Conservation (phyloP, 2,888 invertebrate genomes). For the Andrena bucephala region DNA sequence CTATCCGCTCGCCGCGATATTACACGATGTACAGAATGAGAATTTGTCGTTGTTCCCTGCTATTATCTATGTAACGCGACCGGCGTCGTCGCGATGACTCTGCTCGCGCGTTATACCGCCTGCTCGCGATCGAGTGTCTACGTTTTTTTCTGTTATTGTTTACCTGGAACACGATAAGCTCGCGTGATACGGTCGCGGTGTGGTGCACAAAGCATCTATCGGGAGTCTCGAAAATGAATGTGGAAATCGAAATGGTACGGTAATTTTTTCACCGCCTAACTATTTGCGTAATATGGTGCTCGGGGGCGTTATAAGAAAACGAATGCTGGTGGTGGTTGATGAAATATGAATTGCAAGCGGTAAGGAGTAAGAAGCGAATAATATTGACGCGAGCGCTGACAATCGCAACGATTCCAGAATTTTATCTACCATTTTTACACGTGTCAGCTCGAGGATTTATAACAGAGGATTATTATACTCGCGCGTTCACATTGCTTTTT, state of each 20-base stretch:
- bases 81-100: background rate
- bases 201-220: background rate
- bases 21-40: background rate
- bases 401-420: background rate
- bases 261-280: background rate
- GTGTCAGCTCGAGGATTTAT: background rate
- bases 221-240: background rate
- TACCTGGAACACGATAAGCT: conserved; percentile 1
- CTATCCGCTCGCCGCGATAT: background rate
- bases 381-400: background rate
- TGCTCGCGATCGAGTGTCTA: background rate
- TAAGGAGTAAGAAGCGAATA: background rate
- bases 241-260: too few relatives aligned
- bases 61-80: background rate
- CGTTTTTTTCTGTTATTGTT: background rate
- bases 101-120: background rate
- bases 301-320: background rate
- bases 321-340: background rate
- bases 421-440: conserved; percentile 6
- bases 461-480: background rate
- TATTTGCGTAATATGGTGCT: background rate
- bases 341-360: background rate
- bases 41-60: background rate
- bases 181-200: background rate
- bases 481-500: background rate